Evolutionary conservation across 92 coral and sea anemone genomes (phyloP), one percentile per base, ranked within the genome.

Genomic region (Porites cylindrica): DNA sequence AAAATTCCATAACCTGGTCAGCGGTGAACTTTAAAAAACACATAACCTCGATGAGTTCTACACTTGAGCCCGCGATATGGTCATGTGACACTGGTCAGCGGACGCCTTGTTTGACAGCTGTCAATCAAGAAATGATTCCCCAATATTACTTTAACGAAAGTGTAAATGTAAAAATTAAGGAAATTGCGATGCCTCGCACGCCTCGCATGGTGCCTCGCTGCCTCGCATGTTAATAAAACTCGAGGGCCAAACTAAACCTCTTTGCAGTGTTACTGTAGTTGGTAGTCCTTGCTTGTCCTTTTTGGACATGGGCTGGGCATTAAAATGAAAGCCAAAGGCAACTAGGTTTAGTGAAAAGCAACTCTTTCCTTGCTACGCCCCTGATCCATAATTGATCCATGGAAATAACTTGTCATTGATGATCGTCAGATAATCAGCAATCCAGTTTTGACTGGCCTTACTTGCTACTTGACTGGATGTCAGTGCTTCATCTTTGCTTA

Each of bases 1-100:
- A 26, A 69, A 69, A 69, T 69, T 69, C 51, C 74, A 69, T 69
- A 26, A 69, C 74, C 74, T 69, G 74, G 74, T 69, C 74, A 69
- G 74, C 17, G 74, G 52, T 69, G 74, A 32, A 69, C 74, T 69
- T 69, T 69, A 69, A 69, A 69, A 69, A 69, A 26, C 67, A 66
- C 71, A 12, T 69, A 69, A 69, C 51, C 74, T 69, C 74, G 52
- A 69, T 26, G 74, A 23, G 74, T 69, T 69, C 74, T 69, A 69
- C 74, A 24, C 74, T 24, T 69, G 74, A 23, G 43, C 74, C 47
- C 74, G 51, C 52, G 32, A 29, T 29, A 29, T 29, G 32, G 32
- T 29, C 32, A 29, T 29, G 32, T 29, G 32, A 29, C 32, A 29
- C 32, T 29, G 32, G 32, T 29, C 32, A 29, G 32, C 32, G 32